Conservation (phyloP, 2,888 invertebrate genomes). For the Calephelis perditalis region DNA sequence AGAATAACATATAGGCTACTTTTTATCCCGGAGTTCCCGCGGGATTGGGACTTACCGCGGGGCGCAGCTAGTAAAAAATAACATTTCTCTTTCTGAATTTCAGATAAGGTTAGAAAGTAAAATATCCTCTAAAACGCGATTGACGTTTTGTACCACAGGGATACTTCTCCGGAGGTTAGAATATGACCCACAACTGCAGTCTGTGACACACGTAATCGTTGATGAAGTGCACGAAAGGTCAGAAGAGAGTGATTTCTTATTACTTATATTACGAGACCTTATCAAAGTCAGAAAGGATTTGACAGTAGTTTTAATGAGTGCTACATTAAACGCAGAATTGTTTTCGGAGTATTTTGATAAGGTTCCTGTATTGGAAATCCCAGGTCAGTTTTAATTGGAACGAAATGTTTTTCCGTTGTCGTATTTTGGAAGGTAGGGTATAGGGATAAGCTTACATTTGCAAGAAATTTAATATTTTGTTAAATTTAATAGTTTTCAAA, state of each 20-base stretch:
- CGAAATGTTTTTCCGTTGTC: background rate
- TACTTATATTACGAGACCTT: conserved; percentile 89
- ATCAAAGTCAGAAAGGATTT: conserved; percentile 84
- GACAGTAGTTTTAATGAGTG: conserved; percentile 94
- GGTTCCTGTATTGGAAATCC: conserved; percentile 88
- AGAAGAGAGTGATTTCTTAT: conserved; percentile 92
- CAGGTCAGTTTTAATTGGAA: conserved; percentile 65
- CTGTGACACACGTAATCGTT: conserved; percentile 90
- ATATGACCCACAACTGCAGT: conserved; percentile 84
- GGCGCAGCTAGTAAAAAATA: no score
- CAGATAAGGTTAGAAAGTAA: conserved; percentile 89
- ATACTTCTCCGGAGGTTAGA: conserved; percentile 91
- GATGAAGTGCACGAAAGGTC: conserved; percentile 97
- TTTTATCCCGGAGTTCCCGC: no score
- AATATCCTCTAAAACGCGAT: conserved; percentile 85
- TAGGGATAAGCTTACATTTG: no score
- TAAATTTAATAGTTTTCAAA: no score
- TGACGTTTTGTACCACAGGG: conserved; percentile 96
- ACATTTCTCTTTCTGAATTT: conserved; percentile 45
- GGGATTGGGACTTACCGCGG: no score
- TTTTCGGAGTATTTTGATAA: conserved; percentile 91
- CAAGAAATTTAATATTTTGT: no score
- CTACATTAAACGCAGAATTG: conserved; percentile 90
- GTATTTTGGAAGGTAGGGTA: no score
- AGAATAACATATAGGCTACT: no score